Percentiles rank a stretch among this genome's conserved stretches.
Conservation (phyloP, 2,888 invertebrate genomes). For the Dioctria rufipes region DNA sequence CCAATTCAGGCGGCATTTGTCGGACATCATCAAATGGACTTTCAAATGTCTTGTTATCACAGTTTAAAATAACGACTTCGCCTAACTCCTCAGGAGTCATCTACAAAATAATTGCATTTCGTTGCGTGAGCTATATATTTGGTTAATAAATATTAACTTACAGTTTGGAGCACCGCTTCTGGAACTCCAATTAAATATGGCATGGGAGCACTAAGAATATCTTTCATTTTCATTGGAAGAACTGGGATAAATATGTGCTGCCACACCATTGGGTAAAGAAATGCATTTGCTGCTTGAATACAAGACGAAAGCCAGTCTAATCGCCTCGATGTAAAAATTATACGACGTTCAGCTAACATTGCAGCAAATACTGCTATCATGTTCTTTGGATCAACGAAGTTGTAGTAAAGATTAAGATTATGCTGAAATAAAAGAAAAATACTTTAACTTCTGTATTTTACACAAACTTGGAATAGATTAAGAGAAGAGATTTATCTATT, state of each 20-base stretch:
- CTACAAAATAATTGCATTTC: conserved; percentile 61
- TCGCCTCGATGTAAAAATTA: conserved; percentile 92
- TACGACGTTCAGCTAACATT: conserved; percentile 93
- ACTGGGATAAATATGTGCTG: conserved; percentile 99
- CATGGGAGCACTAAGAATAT: conserved; percentile 96
- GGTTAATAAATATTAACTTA: conserved; percentile 68
- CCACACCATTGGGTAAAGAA: conserved; percentile 99
- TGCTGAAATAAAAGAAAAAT: conserved; percentile 75
- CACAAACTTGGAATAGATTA: not conserved
- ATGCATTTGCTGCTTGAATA: conserved; percentile 93
- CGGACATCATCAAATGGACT: conserved; percentile 93
- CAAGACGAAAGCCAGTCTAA: conserved; percentile 92
- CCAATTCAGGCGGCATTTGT: conserved; percentile 91
- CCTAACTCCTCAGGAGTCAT: conserved; percentile 87
- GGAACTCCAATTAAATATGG: conserved; percentile 98
- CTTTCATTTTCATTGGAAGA: conserved; percentile 88
- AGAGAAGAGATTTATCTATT: no score
- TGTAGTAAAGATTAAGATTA: conserved; percentile 97
- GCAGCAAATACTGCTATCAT: conserved; percentile 98
- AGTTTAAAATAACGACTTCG: conserved; percentile 94
- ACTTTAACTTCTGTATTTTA: no score
- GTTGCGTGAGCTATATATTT: conserved; percentile 39
- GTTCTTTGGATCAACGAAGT: conserved; percentile 93
- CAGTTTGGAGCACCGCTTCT: conserved; percentile 79
- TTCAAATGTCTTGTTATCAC: conserved; percentile 89